A percentile compares a stretch with the other conserved stretches of the same genome.
These are phyloP conservation scores for Oxystoma pomonae DNA, from an alignment of 2,888 invertebrate species.

Conservation along the genomic window DNA sequence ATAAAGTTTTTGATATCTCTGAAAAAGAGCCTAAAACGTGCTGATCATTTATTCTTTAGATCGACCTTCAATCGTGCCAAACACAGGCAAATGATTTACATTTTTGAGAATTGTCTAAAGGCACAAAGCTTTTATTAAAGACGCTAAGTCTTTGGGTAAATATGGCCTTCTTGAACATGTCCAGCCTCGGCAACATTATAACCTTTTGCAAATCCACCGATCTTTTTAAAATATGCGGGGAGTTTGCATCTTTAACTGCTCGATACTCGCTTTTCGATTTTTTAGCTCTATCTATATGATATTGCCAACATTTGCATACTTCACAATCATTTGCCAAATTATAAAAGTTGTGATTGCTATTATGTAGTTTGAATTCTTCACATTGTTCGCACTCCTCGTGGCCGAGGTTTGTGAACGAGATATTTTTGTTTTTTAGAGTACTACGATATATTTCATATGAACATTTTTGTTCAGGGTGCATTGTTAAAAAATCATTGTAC, in stretches of 20 bases:
- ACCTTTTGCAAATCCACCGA: slow-evolving; percentile 3
- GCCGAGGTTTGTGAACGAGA: no score
- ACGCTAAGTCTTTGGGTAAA: background rate
- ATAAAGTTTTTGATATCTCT: no score
- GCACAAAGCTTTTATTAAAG: slow-evolving; percentile 5
- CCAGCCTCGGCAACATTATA: slow-evolving; percentile 1
- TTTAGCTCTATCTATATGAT: slow-evolving; percentile 4
- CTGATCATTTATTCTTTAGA: slow-evolving; percentile 3
- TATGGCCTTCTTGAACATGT: slow-evolving; percentile 1
- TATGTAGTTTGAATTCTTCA: no score
- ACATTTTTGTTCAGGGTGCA: no score
- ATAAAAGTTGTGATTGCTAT: background rate
- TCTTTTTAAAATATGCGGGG: background rate
- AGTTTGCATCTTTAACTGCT: background rate
- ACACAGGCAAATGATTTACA: background rate
- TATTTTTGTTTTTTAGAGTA: no score
- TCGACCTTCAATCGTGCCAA: background rate
- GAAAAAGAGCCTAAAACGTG: no score
- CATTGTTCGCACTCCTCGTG: no score
- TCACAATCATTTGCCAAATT: slow-evolving; percentile 2
- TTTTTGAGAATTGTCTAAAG: background rate
- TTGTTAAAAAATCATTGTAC: no score
- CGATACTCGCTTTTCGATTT: slow-evolving; percentile 1
- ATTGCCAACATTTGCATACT: background rate
- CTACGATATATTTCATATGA: no score